Conservation (phyloP, 1,140 invertebrate genomes). For the Mycetomoellerius zeteki region DNA sequence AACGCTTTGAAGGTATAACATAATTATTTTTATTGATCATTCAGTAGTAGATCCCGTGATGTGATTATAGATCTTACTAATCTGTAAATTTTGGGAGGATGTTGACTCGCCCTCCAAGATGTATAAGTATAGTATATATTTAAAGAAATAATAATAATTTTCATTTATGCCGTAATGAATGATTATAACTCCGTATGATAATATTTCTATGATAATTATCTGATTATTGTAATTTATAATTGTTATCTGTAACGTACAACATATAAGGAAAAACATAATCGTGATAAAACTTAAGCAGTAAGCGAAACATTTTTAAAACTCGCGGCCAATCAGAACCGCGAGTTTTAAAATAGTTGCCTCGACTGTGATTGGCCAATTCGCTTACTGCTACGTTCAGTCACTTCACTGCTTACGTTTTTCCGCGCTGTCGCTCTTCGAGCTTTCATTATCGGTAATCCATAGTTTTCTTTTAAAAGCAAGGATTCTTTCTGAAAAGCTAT, state of each 20-base stretch:
- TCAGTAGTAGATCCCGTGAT: neutral
- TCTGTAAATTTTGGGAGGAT: neutral
- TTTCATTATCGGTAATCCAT: neutral
- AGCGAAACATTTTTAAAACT: no score
- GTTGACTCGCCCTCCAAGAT: neutral
- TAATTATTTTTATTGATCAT: constrained; percentile 9
- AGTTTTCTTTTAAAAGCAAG: neutral
- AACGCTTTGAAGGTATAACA: constrained; percentile 20
- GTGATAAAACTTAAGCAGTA: no score
- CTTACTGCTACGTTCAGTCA: no score
- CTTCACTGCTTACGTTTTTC: no score
- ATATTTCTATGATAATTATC: neutral
- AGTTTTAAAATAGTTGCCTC: no score
- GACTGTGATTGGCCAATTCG: no score
- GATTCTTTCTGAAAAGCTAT: no score
- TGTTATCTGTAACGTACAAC: no score
- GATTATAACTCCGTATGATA: neutral
- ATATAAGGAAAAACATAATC: no score
- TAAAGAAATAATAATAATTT: constrained; percentile 1
- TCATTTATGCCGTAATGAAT: neutral
- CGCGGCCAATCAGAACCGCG: no score
- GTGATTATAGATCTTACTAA: neutral
- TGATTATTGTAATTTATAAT: neutral
- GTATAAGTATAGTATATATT: neutral
- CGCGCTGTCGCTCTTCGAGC: neutral